A percentile compares a stretch with the other conserved stretches of the same genome.
phyloP scores from a whole-genome alignment of 2,888 invertebrate species.

The Platypus cylindrus region DNA sequence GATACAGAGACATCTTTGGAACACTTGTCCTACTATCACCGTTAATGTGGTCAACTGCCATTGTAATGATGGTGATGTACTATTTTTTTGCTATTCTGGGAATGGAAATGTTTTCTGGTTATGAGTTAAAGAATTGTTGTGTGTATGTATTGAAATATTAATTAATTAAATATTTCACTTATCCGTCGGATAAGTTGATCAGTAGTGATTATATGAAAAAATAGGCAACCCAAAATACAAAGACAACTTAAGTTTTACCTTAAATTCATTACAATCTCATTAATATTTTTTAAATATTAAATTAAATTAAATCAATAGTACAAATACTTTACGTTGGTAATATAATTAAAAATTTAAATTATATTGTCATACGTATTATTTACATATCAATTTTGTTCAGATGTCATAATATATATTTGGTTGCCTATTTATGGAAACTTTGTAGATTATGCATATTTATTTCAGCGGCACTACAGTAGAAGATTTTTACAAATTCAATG shows the following conservation, averaged over 20 bases:
- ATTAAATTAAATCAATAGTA: too few species aligned
- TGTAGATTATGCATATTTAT: slow-evolving; percentile 10
- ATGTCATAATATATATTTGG: too few species aligned
- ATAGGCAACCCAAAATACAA: too few species aligned
- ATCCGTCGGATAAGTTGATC: too few species aligned
- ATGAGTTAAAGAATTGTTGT: slow-evolving; percentile 69
- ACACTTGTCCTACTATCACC: slow-evolving; percentile 45
- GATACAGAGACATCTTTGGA: slow-evolving; percentile 32
- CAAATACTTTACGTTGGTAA: too few species aligned
- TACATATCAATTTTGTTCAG: too few species aligned
- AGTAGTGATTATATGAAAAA: neutral
- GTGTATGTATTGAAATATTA: slow-evolving; percentile 6
- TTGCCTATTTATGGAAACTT: too few species aligned
- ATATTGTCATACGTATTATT: neutral
- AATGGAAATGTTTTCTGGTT: slow-evolving; percentile 72
- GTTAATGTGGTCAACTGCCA: slow-evolving; percentile 71
- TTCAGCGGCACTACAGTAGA: slow-evolving; percentile 72
- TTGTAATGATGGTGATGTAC: slow-evolving; percentile 73
- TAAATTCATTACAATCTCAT: neutral
- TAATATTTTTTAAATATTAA: slow-evolving; percentile 2
- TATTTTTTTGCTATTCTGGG: slow-evolving; percentile 84
- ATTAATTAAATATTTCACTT: too few species aligned
- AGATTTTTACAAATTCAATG: slow-evolving; percentile 63
- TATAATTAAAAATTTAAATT: too few species aligned
- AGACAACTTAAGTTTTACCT: neutral